Conservation (phyloP, 2,113 vertebrate species). For the Electrona antarctica region DNA sequence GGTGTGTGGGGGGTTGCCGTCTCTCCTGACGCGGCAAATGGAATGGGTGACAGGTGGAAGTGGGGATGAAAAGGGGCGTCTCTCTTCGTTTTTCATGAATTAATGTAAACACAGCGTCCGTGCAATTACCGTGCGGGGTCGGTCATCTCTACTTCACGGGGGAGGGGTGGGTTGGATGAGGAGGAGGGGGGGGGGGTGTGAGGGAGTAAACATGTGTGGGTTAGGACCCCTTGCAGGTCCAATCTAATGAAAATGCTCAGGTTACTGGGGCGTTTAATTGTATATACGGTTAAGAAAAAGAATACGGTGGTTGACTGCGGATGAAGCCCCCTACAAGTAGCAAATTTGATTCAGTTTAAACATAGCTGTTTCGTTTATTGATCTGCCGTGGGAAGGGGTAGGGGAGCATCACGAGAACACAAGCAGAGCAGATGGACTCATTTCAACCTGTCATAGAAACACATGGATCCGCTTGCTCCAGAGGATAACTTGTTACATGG, state of each 20-base stretch:
- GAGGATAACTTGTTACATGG: constrained; percentile 65
- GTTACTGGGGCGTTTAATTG: constrained; percentile 90
- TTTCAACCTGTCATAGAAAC: constrained; percentile 72
- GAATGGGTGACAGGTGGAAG: constrained; percentile 94
- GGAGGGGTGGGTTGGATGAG: constrained; percentile 61
- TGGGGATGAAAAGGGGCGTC: constrained; percentile 82
- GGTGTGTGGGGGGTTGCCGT: constrained; percentile 64
- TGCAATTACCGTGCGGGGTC: constrained; percentile 78
- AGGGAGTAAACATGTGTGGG: constrained; percentile 48
- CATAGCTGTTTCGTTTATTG: constrained; percentile 83
- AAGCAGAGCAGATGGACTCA: constrained; percentile 77
- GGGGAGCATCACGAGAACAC: constrained; percentile 67
- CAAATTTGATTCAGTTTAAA: constrained; percentile 85
- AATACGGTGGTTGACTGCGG: constrained; percentile 60
- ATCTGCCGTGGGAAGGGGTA: constrained; percentile 68
- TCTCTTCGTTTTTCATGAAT: constrained; percentile 88
- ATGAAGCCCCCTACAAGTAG: constrained; percentile 77
- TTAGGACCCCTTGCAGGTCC: constrained; percentile 70
- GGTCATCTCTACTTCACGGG: constrained; percentile 78
- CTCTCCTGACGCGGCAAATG: constrained; percentile 88
- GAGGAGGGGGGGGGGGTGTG: background rate
- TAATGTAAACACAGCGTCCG: constrained; percentile 93
- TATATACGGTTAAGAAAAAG: constrained; percentile 68
- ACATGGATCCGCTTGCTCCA: constrained; percentile 70
- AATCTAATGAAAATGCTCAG: constrained; percentile 84